phyloP scores from a whole-genome alignment of 2,113 vertebrate species.

The Pantherophis guttatus region DNA sequence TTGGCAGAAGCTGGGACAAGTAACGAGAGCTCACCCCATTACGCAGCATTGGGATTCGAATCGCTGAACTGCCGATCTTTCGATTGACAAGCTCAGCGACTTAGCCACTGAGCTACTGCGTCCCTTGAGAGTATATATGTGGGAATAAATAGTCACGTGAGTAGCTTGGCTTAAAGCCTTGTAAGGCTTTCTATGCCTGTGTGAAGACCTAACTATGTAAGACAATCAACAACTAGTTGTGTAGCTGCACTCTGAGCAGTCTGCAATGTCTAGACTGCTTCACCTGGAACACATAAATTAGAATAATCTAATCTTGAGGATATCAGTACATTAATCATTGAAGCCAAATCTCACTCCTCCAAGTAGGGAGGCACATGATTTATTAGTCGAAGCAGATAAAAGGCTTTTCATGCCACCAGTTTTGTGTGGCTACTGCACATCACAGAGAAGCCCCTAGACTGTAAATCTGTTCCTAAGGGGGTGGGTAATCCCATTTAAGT shows the following conservation, averaged over 20 bases:
- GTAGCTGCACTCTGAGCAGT: neutral
- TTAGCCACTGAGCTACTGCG: no score
- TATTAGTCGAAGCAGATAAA: neutral
- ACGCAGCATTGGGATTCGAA: no score
- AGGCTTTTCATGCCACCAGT: neutral
- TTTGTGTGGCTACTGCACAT: neutral
- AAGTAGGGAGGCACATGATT: neutral
- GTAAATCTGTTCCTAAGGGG: neutral
- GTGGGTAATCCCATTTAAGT: neutral
- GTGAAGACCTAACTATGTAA: neutral
- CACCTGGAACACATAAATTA: neutral
- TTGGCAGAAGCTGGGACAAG: no score
- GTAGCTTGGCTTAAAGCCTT: neutral
- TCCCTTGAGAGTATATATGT: neutral
- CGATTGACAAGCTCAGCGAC: no score
- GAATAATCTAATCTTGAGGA: neutral
- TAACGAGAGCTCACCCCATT: no score
- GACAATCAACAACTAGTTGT: neutral
- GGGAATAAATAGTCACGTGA: neutral
- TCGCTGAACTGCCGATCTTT: no score
- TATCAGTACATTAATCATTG: neutral
- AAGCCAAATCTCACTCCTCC: neutral
- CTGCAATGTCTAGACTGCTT: neutral
- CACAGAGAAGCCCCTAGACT: neutral
- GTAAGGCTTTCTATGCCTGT: neutral